Evolutionary conservation across 2,113 vertebrate genomes (phyloP), one percentile per base, ranked within the genome.

Genomic region (Phocoena sinus): DNA sequence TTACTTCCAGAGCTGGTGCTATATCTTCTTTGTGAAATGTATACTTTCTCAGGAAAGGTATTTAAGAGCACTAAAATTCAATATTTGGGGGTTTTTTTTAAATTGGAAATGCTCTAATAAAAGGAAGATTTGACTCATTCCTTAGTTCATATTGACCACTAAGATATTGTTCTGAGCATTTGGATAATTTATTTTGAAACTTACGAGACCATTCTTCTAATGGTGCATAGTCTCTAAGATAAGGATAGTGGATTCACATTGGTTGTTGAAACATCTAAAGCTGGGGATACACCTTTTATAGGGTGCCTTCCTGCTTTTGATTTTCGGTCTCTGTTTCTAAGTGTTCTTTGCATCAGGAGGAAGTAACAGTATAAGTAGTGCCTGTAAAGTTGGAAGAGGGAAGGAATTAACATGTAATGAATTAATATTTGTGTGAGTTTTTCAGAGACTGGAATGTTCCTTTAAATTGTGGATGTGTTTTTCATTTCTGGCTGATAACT

Each of bases 401-500:
- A 95, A 95, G 89, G 70, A 73, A 97, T 97, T 96, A 90, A 44
- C 71, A 82, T 10, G 0, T 79, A 83, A 92, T 94, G 79, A 97
- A 88, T 97, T 96, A 73, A 83, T 80, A 87, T 79, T 93, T 82
- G 38, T 93, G 65, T 86, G 68, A 53, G 33, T 73, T 96, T 96
- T 80, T 67, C 94, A 97, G 95, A 82, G 70, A n/a, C 82, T 95
- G 93, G 91, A 97, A 95, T 97, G 97, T 96, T 95, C 86, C 93
- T 96, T 82, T 95, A 86, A 95, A 80, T 97, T 26, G 18, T 97
- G 68, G 74, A 95, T 97, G 82, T 94, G 28, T 74, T 94, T 77
- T 96, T 97, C 94, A 85, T 97, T 98, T 95, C 91, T 97, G 81
- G 79, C 56, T 92, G 86, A 98, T 86, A 95, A 56, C 93, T 96